These are phyloP conservation scores for Vulpes vulpes DNA, from an alignment of 2,113 vertebrate species.

Conservation along the genomic window DNA sequence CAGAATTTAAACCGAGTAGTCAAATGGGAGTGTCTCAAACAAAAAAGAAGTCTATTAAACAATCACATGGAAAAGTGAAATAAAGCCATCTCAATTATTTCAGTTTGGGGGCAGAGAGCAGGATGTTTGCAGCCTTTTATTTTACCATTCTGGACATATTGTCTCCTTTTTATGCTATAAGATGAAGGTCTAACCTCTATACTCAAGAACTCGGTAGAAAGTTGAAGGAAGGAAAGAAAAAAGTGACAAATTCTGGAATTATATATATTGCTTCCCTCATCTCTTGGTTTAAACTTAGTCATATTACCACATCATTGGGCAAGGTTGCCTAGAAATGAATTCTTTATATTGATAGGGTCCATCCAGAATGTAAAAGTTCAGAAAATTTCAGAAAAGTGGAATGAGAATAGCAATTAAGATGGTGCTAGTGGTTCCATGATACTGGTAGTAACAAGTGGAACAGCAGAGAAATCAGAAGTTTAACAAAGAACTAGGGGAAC, in stretches of 20 bases:
- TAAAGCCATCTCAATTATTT: not conserved
- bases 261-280: not conserved
- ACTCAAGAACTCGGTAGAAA: not conserved
- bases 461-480: not conserved
- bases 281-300: not conserved
- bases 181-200: too few species aligned
- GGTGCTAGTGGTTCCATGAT: too few species aligned
- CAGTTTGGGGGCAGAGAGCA: not conserved
- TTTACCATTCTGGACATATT: not conserved
- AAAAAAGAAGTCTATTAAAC: not conserved
- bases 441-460: too few species aligned
- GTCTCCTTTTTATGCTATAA: not conserved
- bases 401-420: not conserved
- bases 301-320: not conserved
- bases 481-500: not conserved
- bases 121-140: not conserved
- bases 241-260: not conserved
- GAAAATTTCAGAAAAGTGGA: not conserved
- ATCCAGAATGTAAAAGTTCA: not conserved
- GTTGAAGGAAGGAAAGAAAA: not conserved
- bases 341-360: not conserved
- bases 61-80: not conserved
- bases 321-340: not conserved
- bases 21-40: not conserved
- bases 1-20: not conserved